Base-by-base conservation (phyloP, 2,888 invertebrate species). In the Ceraclea dissimilis region DNA sequence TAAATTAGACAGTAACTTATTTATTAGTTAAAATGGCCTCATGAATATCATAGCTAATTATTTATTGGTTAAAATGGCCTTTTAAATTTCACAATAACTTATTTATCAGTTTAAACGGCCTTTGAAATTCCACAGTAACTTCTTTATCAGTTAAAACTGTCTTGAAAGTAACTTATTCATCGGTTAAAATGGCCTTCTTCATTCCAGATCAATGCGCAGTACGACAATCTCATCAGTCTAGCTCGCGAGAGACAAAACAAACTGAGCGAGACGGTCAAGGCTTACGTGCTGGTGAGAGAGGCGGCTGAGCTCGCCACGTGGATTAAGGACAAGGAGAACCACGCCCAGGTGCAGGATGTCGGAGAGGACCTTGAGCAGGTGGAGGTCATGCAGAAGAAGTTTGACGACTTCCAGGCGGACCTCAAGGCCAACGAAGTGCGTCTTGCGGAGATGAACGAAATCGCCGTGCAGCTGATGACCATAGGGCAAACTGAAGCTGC, bases 291-390 rank as follows among this genome's bases (percentile, higher is more conserved):
- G 56, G 96, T 99, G 10, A 85, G 99, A 52, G 99, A 99, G 77
- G 99, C 99, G 0, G 93, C 96, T 1, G 99, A 99, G 67, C 81
- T 99, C 60, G 88, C 93, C 26, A 90, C 94, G 34, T 99, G 99
- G 99, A 98, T 99, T 69, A 93, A 93, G 69, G 96, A 97, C 71
- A 97, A 99, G 78, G 97, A 98, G 72, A 94, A 93, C 77, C 92
- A 95, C 71, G 97, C 97, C 2, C 91, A 95, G 71, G 92, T 95
- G 31, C 92, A 94, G 67, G 96, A 97, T 71, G 94, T 97, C 1
- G 97, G 97, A 55, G 95, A 96, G 68, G 98, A 98, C 75, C 79
- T 99, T 65, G 98, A 98, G 72, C 96, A 98, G 70, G 98, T 98
- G 46, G 98, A 99, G 76, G 96, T 97, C 52, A 85, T 97, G 82